A percentile compares a stretch with the other conserved stretches of the same genome.
phyloP scores from a whole-genome alignment of 2,113 vertebrate genomes.

The Polypterus bichir region DNA sequence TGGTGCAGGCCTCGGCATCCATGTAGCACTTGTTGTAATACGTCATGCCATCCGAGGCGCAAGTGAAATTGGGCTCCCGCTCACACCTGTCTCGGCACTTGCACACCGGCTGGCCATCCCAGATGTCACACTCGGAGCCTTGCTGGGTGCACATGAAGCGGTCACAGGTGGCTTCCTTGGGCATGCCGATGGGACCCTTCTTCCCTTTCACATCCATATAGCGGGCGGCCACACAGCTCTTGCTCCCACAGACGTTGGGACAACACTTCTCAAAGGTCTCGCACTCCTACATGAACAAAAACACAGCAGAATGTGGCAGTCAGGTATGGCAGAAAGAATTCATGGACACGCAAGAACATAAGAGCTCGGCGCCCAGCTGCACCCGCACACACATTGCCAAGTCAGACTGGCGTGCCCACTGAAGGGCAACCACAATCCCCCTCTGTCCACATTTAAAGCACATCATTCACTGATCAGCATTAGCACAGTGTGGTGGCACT shows the following conservation, averaged over 20 bases:
- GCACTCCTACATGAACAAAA: slow-evolving; percentile 61
- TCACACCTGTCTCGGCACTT: slow-evolving; percentile 90
- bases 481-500: too few species aligned
- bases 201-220: slow-evolving; percentile 68
- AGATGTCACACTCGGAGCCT: slow-evolving; percentile 86
- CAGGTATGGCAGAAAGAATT: not conserved
- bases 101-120: slow-evolving; percentile 85
- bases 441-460: too few species aligned
- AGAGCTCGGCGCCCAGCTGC: too few species aligned
- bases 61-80: slow-evolving; percentile 89
- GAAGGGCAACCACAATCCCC: too few species aligned
- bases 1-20: slow-evolving; percentile 92
- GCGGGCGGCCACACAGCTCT: slow-evolving; percentile 84
- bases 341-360: too few species aligned
- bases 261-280: slow-evolving; percentile 91
- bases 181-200: slow-evolving; percentile 70
- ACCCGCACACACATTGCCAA: too few species aligned
- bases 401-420: too few species aligned
- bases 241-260: slow-evolving; percentile 85
- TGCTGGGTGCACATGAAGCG: slow-evolving; percentile 86
- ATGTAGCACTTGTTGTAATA: slow-evolving; percentile 98
- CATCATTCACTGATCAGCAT: too few species aligned
- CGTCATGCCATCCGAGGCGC: slow-evolving; percentile 88
- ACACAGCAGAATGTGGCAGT: slow-evolving; percentile 1
- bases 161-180: slow-evolving; percentile 73